These are phyloP conservation scores for Keiferia lycopersicella DNA, from an alignment of 2,888 invertebrate genomes.

Conservation along the genomic window DNA sequence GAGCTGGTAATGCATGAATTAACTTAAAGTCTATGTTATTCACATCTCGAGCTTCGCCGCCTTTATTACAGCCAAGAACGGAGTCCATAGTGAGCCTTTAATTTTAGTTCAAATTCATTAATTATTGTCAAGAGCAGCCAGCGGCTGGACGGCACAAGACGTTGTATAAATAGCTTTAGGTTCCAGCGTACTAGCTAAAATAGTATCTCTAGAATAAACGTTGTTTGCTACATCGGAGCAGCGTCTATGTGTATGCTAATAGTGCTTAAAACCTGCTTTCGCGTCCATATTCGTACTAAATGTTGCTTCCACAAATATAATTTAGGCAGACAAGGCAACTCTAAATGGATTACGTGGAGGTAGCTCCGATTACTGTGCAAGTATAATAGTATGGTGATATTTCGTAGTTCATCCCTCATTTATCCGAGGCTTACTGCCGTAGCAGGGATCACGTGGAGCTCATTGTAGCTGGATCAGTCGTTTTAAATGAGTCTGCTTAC, in stretches of 20 bases:
- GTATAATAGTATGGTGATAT: slow-evolving; percentile 36
- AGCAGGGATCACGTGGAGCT: slow-evolving; percentile 44
- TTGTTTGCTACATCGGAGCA: too few relatives aligned
- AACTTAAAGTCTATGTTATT: too few relatives aligned
- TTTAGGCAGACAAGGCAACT: not conserved
- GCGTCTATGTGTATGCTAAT: too few relatives aligned
- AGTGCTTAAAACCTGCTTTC: too few relatives aligned
- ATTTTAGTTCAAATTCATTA: slow-evolving; percentile 9
- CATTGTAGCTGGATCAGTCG: slow-evolving; percentile 54
- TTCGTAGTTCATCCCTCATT: slow-evolving; percentile 47
- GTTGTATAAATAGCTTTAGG: slow-evolving; percentile 6
- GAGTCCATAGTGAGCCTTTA: not conserved
- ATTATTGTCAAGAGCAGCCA: slow-evolving; percentile 13
- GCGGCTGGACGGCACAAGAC: slow-evolving; percentile 22
- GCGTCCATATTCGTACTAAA: too few relatives aligned
- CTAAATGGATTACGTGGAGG: not conserved
- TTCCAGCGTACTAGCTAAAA: not conserved
- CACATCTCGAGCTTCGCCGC: not conserved
- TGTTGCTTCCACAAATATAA: not conserved
- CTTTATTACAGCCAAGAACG: not conserved
- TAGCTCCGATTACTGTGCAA: not conserved
- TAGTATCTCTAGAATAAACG: not conserved
- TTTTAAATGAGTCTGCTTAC: slow-evolving; percentile 56
- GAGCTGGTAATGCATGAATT: too few relatives aligned
- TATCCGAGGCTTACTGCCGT: slow-evolving; percentile 55